Conservation (phyloP, 1,140 invertebrate genomes). For the silkworm (Bombyx mori) region DNA sequence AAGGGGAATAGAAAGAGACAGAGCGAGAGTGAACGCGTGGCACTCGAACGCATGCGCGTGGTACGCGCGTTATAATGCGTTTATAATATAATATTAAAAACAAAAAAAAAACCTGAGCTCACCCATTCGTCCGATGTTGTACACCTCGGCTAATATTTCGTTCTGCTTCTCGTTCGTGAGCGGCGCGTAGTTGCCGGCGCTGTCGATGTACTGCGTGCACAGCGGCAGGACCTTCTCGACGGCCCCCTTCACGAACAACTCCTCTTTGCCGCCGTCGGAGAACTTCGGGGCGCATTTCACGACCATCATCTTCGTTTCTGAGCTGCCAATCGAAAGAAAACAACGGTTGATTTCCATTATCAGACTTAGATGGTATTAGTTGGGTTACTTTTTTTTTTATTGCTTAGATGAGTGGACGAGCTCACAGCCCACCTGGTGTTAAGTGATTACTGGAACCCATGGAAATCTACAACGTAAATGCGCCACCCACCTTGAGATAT, state of each 20-base stretch:
- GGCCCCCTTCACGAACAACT: slow-evolving; percentile 96
- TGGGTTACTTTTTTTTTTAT: no score
- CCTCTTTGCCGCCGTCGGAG: slow-evolving; percentile 79
- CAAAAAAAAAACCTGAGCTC: slow-evolving; percentile 4
- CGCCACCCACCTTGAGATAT: no score
- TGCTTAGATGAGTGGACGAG: no score
- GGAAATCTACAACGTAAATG: no score
- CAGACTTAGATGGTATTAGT: no score
- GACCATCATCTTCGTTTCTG: slow-evolving; percentile 99
- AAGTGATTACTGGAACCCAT: no score
- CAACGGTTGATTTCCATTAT: no score
- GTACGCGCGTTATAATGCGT: no score
- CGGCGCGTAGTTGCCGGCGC: slow-evolving; percentile 78
- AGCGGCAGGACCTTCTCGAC: slow-evolving; percentile 90
- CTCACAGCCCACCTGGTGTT: no score
- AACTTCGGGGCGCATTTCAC: slow-evolving; percentile 91
- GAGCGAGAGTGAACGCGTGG: no score
- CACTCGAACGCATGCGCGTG: no score
- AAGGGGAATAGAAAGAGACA: no score
- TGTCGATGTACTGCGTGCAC: slow-evolving; percentile 87
- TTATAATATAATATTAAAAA: not conserved
- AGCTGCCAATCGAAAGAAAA: slow-evolving; percentile 65
- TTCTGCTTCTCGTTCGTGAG: slow-evolving; percentile 86
- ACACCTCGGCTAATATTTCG: slow-evolving; percentile 84
- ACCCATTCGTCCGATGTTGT: slow-evolving; percentile 87